A percentile compares a stretch with the other conserved stretches of the same genome.
Evolutionary conservation across 2,888 invertebrate genomes (phyloP).

Genomic region (Drosophila kokeensis): DNA sequence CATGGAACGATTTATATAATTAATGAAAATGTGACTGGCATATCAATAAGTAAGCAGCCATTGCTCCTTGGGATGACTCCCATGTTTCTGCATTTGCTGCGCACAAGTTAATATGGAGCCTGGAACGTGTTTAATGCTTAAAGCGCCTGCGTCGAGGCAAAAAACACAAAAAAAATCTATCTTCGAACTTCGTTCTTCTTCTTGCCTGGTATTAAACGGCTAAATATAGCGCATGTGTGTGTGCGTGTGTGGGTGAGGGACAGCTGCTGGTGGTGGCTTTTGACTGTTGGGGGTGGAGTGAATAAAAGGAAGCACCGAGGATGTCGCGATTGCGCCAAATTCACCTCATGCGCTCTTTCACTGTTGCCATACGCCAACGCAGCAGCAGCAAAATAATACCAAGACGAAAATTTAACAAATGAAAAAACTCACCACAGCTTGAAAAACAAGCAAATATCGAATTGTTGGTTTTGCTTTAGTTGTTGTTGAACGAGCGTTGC

Average conservation of each 20-base stretch:
- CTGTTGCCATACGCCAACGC: slow-evolving; percentile 23
- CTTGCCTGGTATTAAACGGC: slow-evolving; percentile 26
- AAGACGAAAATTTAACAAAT: slow-evolving; percentile 28
- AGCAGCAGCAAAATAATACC: slow-evolving; percentile 13
- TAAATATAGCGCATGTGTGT: slow-evolving; percentile 45
- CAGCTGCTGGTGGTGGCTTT: slow-evolving; percentile 74
- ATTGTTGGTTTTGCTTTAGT: slow-evolving; percentile 21
- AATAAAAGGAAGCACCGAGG: slow-evolving; percentile 41
- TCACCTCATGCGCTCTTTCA: slow-evolving; percentile 47
- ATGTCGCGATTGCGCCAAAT: slow-evolving; percentile 60
- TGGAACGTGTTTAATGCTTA: slow-evolving; percentile 22
- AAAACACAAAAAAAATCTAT: slow-evolving; percentile 41
- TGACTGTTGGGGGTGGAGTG: slow-evolving; percentile 46
- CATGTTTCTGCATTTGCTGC: slow-evolving; percentile 54
- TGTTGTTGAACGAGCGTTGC: slow-evolving; percentile 25
- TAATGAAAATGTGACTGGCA: slow-evolving; percentile 61
- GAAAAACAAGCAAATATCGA: slow-evolving; percentile 28
- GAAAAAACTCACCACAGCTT: slow-evolving; percentile 31
- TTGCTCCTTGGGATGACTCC: slow-evolving; percentile 25
- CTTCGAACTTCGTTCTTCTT: slow-evolving; percentile 39
- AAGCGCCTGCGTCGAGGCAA: slow-evolving; percentile 23
- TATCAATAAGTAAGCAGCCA: slow-evolving; percentile 44
- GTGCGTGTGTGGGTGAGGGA: slow-evolving; percentile 55
- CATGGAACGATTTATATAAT: slow-evolving; percentile 42
- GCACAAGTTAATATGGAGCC: slow-evolving; percentile 62